Evolutionary conservation across 2,113 vertebrate species (phyloP).

Genomic region (Ceyx cyanopectus): DNA sequence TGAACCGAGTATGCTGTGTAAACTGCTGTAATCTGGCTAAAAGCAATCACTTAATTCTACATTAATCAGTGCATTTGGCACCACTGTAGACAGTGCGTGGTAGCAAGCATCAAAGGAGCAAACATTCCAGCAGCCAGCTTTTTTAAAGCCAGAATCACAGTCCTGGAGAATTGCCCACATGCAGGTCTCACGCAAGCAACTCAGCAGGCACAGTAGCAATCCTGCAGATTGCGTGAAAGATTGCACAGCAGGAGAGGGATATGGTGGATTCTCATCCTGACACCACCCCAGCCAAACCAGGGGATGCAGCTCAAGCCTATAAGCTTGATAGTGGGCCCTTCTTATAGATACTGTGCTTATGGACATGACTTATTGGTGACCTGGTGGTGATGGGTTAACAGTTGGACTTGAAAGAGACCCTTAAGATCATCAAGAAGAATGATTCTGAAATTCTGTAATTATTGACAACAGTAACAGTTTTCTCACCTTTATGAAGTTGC

Average conservation of each 20-base stretch:
- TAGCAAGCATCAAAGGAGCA: neutral
- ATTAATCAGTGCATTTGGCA: neutral
- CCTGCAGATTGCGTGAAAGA: neutral
- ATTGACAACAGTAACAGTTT: neutral
- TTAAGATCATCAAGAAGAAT: neutral
- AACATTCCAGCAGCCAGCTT: neutral
- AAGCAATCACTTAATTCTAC: neutral
- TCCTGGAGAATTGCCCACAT: neutral
- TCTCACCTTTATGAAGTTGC: neutral
- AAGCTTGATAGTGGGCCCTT: rapidly evolving
- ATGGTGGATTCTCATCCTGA: neutral
- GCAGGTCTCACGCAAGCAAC: neutral
- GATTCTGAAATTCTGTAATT: neutral
- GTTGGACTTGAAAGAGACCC: neutral
- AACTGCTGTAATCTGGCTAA: neutral
- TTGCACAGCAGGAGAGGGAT: neutral
- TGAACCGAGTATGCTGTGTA: neutral
- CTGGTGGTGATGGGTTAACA: neutral
- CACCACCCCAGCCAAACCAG: neutral
- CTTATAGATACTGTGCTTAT: neutral
- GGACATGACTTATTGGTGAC: neutral
- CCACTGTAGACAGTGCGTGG: neutral
- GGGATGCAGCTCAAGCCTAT: neutral
- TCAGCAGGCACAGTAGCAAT: neutral
- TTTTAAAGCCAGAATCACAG: neutral